Evolutionary conservation across 1,140 invertebrate genomes (phyloP), one percentile per base, ranked within the genome.

Genomic region (Drosophila nigromelanica): DNA sequence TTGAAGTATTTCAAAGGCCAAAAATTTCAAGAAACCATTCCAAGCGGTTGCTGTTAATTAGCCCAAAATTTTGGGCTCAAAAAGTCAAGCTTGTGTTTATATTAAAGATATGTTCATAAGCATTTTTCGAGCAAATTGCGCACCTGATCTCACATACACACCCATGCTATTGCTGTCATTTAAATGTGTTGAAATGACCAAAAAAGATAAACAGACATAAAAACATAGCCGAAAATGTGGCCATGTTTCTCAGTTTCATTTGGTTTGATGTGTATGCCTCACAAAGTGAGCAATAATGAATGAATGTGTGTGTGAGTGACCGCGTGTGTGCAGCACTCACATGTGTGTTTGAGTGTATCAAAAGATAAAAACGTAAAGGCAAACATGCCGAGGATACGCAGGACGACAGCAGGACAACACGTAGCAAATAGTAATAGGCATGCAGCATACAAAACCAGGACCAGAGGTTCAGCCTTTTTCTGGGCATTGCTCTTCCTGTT

Each of bases 381-480:
- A 87, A 87, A 89, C 82, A 87, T 81, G 70, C 18, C 37, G 45
- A 24, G 33, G 62, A 15, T 15, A 14, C 15, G 37, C 37, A 27
- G 8, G 15, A 52, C 42, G 47, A 47, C 45, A 35, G 42, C 56
- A 60, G 63, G 70, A 80, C 64, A 82, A 89, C 83, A 87, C 85
- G 83, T 87, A 87, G 76, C 83, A 89, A 89, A 87, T 71, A 83
- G 83, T 87, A 87, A 87, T 87, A 87, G 89, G 83, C 83, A 89
- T 89, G 79, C 83, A 83, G 81, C 81, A 86, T 75, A 78, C 78
- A 67, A 48, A 50, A 51, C 43, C 64, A 59, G 24, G 11, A 21
- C 42, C 58, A 75, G 59, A 45, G 45, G 42, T 45, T 12, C 50
- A 56, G 51, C 66, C 66, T 61, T 71, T 75, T 75, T 69, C 68